A percentile compares a stretch with the other conserved stretches of the same genome.
Conservation (phyloP, 2,888 invertebrate genomes). For the Cylloceria caligata region DNA sequence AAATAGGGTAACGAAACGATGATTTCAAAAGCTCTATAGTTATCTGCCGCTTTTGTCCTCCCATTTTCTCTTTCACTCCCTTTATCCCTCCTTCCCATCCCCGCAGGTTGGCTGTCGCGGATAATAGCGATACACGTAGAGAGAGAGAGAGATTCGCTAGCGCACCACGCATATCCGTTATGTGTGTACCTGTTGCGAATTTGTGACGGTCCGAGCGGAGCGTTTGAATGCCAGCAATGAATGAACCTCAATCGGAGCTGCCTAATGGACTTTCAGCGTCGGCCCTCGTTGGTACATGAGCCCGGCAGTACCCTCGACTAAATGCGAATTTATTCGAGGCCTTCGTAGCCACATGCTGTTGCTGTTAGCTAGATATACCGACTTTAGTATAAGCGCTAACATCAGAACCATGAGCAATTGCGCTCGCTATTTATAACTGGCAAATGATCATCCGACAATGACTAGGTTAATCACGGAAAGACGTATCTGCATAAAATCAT, state of each 20-base stretch:
- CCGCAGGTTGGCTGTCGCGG: conserved; percentile 4
- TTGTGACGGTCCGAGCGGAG: conserved; percentile 18
- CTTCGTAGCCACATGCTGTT: conserved; percentile 24
- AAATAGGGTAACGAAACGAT: conserved; percentile 11
- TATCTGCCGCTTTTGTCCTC: conserved; percentile 18
- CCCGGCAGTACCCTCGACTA: conserved; percentile 39
- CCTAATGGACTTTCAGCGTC: conserved; percentile 67
- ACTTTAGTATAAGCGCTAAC: neutral
- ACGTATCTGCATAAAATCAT: neutral
- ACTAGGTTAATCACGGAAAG: neutral
- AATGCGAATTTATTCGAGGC: conserved; percentile 64
- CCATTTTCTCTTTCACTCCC: conserved; percentile 12
- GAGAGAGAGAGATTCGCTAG: conserved; percentile 29
- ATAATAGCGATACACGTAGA: neutral
- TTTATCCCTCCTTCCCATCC: neutral
- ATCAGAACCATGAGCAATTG: conserved; percentile 31
- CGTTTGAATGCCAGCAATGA: conserved; percentile 54
- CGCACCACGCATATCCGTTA: conserved; percentile 42
- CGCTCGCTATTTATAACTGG: conserved; percentile 27
- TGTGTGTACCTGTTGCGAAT: conserved; percentile 52
- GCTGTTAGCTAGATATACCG: conserved; percentile 5
- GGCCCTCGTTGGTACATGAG: conserved; percentile 42
- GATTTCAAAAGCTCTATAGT: conserved; percentile 19
- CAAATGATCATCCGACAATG: neutral
- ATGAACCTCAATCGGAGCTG: conserved; percentile 54